phyloP scores from a whole-genome alignment of 2,888 invertebrate species.

The Plemyria rubiginata region DNA sequence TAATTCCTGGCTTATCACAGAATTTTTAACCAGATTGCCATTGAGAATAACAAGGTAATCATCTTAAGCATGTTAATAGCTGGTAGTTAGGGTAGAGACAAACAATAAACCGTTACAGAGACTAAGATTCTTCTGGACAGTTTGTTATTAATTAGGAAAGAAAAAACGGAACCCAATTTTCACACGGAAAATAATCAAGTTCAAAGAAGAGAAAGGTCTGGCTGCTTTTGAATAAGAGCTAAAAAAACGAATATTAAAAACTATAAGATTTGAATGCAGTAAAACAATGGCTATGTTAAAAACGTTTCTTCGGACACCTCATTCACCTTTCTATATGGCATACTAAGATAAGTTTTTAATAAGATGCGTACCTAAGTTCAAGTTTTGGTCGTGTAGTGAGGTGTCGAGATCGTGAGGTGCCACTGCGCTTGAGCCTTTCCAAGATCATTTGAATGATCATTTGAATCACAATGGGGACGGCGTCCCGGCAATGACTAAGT shows the following conservation, averaged over 20 bases:
- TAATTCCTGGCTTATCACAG: conserved; percentile 7
- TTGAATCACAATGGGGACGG: conserved; percentile 76
- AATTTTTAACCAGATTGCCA: not conserved
- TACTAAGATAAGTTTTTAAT: conserved; percentile 36
- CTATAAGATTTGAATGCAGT: not conserved
- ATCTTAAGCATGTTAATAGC: not conserved
- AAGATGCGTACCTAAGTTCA: conserved; percentile 44
- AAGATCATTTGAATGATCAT: conserved; percentile 77
- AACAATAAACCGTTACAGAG: not conserved
- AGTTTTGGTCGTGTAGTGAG: conserved; percentile 56
- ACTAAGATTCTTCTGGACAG: too few species aligned
- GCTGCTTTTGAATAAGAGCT: not conserved
- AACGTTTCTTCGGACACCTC: conserved; percentile 2
- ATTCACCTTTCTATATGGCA: conserved; percentile 9
- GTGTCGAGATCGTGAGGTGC: conserved; percentile 78
- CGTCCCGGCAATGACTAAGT: conserved; percentile 75
- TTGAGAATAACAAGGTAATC: not conserved
- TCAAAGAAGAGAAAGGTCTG: not conserved
- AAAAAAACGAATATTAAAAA: not conserved
- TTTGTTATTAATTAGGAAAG: not conserved
- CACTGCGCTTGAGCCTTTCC: conserved; percentile 70
- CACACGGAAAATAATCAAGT: too few species aligned
- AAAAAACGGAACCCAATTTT: too few species aligned
- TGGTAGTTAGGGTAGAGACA: not conserved
- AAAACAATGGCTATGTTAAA: conserved; percentile 15